These are phyloP conservation scores for Sitobion miscanthi DNA, from an alignment of 1,140 invertebrate genomes.

Conservation along the genomic window DNA sequence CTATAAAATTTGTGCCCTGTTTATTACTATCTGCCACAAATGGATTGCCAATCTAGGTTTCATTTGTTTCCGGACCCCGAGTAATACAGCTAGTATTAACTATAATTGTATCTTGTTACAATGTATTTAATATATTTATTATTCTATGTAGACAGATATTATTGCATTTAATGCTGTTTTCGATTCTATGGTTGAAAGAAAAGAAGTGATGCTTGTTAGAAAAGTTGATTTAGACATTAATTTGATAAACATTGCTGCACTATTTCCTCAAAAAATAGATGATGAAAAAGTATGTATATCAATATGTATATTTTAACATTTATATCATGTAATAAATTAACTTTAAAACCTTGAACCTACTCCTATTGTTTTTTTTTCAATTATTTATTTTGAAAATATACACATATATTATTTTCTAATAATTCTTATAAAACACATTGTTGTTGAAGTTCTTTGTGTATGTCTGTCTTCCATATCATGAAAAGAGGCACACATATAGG, in stretches of 20 bases:
- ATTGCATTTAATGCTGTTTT: not conserved
- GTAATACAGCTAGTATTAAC: too few species aligned
- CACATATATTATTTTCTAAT: not conserved
- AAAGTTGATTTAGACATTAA: not conserved
- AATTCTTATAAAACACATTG: not conserved
- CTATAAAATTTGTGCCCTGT: too few species aligned
- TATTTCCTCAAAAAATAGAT: not conserved
- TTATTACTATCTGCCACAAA: too few species aligned
- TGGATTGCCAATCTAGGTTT: too few species aligned
- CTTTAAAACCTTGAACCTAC: not conserved
- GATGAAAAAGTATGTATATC: not conserved
- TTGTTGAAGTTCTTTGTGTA: slow-evolving; percentile 24
- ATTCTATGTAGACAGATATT: not conserved
- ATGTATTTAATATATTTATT: not conserved
- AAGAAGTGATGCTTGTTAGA: not conserved
- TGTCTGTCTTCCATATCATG: slow-evolving; percentile 32
- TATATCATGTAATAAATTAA: too few species aligned
- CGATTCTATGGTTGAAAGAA: not conserved
- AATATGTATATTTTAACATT: not conserved
- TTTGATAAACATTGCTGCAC: not conserved
- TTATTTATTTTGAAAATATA: not conserved
- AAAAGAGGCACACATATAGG: not conserved
- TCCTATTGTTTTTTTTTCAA: not conserved
- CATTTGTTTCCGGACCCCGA: too few species aligned
- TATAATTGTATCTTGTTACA: not conserved